Conservation (phyloP, 2,888 invertebrate genomes). For the Nomada goodeniana region DNA sequence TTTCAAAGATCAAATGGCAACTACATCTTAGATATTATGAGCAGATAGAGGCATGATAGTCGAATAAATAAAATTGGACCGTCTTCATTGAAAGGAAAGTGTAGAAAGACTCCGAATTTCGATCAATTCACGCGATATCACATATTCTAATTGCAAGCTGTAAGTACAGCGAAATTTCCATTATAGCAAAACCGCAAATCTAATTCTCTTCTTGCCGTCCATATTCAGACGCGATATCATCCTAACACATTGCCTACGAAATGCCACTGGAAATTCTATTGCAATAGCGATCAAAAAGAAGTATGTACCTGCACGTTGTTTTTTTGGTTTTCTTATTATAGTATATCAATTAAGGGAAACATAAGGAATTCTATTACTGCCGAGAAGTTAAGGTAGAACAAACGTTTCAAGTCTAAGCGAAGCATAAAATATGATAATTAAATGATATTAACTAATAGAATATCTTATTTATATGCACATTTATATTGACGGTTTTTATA, state of each 20-base stretch:
- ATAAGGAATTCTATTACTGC: too few relatives aligned
- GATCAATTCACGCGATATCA: conserved; percentile 53
- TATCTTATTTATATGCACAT: too few relatives aligned
- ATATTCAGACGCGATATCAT: neutral
- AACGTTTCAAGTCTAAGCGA: too few relatives aligned
- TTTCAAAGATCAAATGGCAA: neutral
- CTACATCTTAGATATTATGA: neutral
- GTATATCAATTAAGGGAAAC: too few relatives aligned
- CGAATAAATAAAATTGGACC: neutral
- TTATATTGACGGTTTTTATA: too few relatives aligned
- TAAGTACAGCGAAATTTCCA: conserved; percentile 62
- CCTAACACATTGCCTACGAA: neutral
- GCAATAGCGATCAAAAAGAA: too few relatives aligned
- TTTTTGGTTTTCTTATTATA: too few relatives aligned
- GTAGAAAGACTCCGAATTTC: neutral
- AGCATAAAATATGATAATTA: too few relatives aligned
- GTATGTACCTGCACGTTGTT: too few relatives aligned
- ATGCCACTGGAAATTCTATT: neutral
- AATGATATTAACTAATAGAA: too few relatives aligned
- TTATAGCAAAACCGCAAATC: conserved; percentile 3
- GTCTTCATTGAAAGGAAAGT: neutral
- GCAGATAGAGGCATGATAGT: neutral
- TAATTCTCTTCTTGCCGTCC: conserved; percentile 10
- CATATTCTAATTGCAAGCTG: conserved; percentile 62
- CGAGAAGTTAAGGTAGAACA: too few relatives aligned